Evolutionary conservation across 2,113 vertebrate genomes (phyloP).

Genomic region (Procavia capensis): DNA sequence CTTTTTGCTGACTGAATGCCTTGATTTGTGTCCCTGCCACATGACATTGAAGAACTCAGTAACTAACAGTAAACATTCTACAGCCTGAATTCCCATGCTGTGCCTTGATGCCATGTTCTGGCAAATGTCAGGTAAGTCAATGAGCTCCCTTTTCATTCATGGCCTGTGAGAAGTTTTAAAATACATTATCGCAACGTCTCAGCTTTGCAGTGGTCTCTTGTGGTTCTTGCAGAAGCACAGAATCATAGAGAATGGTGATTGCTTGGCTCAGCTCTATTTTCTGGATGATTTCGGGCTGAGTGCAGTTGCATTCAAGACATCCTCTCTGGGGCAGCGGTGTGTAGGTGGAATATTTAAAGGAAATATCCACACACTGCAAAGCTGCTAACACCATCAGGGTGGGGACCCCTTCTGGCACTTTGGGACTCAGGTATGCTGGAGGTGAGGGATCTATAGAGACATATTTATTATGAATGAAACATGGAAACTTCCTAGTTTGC

Average conservation of each 20-base stretch:
- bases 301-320: slow-evolving; percentile 67
- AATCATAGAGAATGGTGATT: slow-evolving; percentile 64
- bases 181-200: slow-evolving; percentile 60
- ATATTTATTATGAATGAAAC: neutral
- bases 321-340: neutral
- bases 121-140: neutral
- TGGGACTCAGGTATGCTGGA: neutral
- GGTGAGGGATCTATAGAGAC: neutral
- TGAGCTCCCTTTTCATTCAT: slow-evolving; percentile 1
- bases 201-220: slow-evolving; percentile 64
- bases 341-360: neutral
- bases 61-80: neutral
- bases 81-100: neutral
- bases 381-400: neutral
- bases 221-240: slow-evolving; percentile 70
- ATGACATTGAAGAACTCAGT: slow-evolving; percentile 41
- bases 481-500: neutral
- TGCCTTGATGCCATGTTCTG: neutral
- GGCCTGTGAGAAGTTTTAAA: slow-evolving; percentile 71
- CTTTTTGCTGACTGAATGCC: slow-evolving; percentile 69
- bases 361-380: neutral
- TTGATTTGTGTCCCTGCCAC: slow-evolving; percentile 63
- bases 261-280: slow-evolving; percentile 70
- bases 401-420: neutral
- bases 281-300: slow-evolving; percentile 73